These are phyloP conservation scores for Periophthalmus modestus DNA, from an alignment of 2,113 vertebrate genomes.

Conservation along the genomic window DNA sequence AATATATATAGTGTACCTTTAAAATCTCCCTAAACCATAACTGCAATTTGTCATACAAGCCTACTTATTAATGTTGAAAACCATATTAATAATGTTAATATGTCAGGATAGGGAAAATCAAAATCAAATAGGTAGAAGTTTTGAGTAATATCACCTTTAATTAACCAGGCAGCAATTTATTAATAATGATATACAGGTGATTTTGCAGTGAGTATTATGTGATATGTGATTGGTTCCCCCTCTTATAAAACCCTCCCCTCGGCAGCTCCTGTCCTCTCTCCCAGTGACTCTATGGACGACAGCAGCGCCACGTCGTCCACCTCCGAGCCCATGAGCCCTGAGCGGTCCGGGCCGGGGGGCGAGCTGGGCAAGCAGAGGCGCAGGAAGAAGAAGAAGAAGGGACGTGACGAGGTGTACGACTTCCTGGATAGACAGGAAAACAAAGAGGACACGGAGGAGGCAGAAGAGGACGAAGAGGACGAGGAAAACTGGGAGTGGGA, in stretches of 20 bases:
- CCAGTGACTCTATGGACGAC: conserved; percentile 70
- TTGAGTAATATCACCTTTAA: no score
- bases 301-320: conserved; percentile 67
- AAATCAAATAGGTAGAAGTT: neutral
- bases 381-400: conserved; percentile 79
- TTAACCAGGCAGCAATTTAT: conserved; percentile 9
- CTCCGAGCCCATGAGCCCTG: conserved; percentile 68
- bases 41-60: no score
- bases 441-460: conserved; percentile 45
- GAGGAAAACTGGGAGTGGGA: conserved; percentile 77
- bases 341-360: conserved; percentile 59
- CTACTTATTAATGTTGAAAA: no score
- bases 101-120: neutral
- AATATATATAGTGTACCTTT: no score
- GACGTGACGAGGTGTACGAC: conserved; percentile 66
- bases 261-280: conserved; percentile 72
- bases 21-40: no score
- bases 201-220: conserved; percentile 65
- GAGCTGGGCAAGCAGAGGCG: conserved; percentile 70
- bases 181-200: conserved; percentile 61
- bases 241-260: conserved; percentile 75
- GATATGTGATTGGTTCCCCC: conserved; percentile 78
- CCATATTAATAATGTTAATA: neutral
- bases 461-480: conserved; percentile 60
- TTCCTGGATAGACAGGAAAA: conserved; percentile 65